Evolutionary conservation across 2,113 vertebrate species (phyloP).

Genomic region (Pandion haliaetus): DNA sequence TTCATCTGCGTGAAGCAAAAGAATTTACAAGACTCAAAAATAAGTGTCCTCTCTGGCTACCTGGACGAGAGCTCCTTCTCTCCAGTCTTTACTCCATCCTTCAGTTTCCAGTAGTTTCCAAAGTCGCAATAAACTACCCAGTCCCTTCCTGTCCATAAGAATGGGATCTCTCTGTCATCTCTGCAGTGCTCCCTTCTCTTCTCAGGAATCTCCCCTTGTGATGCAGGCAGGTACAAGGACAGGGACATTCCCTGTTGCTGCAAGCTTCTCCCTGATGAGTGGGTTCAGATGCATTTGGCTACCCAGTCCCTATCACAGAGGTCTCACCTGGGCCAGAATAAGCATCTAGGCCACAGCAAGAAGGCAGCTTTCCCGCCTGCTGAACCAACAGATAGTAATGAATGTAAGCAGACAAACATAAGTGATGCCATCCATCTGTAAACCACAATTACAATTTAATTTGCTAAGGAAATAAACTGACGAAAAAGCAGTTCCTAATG

Average conservation of each 20-base stretch:
- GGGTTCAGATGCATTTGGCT: not conserved
- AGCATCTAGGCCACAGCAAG: not conserved
- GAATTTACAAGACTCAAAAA: not conserved
- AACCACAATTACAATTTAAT: not conserved
- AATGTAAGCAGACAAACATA: not conserved
- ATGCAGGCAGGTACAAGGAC: not conserved
- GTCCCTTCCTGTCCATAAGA: not conserved
- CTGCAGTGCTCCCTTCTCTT: not conserved
- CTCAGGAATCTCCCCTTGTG: accelerated
- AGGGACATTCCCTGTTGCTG: not conserved
- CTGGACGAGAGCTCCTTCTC: not conserved
- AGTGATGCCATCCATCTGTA: not conserved
- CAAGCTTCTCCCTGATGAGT: not conserved
- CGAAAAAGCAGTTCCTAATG: not conserved
- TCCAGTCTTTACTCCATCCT: not conserved
- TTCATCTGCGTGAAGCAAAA: not conserved
- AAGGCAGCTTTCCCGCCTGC: not conserved
- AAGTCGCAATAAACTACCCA: not conserved
- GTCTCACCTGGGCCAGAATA: not conserved
- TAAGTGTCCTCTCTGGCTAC: not conserved
- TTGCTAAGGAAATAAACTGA: not conserved
- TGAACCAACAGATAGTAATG: not conserved
- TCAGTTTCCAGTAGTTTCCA: not conserved
- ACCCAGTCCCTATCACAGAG: not conserved
- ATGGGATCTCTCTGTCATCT: not conserved